Evolutionary conservation across 1,140 invertebrate genomes (phyloP).

Genomic region (Brachionus calyciflorus): DNA sequence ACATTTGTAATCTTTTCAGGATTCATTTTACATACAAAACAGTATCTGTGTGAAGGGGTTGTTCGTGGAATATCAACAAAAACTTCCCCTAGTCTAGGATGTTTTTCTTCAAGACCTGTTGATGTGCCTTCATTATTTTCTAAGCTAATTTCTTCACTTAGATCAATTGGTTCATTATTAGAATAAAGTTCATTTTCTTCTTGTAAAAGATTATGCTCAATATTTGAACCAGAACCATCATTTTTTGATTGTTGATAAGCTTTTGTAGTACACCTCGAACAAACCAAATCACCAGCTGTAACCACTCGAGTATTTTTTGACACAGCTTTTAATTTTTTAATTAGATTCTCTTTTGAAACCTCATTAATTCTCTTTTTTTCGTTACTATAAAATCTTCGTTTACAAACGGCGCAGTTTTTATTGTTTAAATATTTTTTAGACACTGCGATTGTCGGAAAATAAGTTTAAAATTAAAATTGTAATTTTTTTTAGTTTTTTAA

Average conservation of each 20-base stretch:
- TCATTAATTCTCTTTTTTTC: neutral
- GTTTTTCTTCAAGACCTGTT: neutral
- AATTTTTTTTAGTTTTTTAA: neutral
- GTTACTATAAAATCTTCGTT: neutral
- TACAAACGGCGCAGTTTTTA: neutral
- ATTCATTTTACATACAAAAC: neutral
- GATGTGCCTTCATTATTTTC: neutral
- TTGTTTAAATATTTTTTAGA: neutral
- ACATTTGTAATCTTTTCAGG: neutral
- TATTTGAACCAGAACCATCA: neutral
- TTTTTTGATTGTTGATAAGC: neutral
- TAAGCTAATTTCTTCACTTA: neutral
- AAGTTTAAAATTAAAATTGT: neutral
- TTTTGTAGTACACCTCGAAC: neutral
- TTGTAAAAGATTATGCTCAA: too few relatives aligned
- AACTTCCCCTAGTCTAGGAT: too few relatives aligned
- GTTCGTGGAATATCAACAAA: neutral
- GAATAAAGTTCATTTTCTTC: neutral
- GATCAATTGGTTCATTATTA: neutral
- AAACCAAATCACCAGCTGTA: neutral
- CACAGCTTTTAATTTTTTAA: neutral
- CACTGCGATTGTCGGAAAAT: neutral
- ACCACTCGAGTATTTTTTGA: neutral
- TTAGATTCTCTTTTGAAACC: neutral
- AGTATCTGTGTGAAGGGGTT: neutral